Percentiles rank a stretch among this genome's conserved stretches.
Conservation (phyloP, 2,797 vertebrate species). For the Adelosebastes latens region DNA sequence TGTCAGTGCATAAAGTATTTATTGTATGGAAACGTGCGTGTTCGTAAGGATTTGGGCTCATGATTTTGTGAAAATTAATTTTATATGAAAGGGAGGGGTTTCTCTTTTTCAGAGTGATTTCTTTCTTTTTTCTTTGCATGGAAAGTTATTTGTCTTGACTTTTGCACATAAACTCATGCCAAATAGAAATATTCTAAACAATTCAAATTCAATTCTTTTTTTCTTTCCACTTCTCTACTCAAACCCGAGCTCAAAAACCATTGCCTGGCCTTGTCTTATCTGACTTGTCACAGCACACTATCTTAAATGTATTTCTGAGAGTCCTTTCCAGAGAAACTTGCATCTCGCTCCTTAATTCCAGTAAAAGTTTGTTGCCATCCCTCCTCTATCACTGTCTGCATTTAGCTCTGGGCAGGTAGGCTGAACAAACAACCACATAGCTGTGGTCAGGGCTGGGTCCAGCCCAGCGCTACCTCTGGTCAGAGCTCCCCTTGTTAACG, state of each 20-base stretch:
- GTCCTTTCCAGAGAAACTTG: conserved; percentile 9
- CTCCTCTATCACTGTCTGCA: conserved; percentile 54
- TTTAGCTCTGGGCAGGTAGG: conserved; percentile 64
- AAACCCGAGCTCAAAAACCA: not conserved
- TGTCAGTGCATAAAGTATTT: conserved; percentile 76
- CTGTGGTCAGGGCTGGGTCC: conserved; percentile 66
- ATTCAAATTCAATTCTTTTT: not conserved
- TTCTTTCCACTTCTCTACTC: not conserved
- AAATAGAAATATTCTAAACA: conserved; percentile 13
- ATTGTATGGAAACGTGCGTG: conserved; percentile 57
- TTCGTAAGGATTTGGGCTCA: conserved; percentile 9
- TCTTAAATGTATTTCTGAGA: not conserved
- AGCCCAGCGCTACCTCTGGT: conserved; percentile 43
- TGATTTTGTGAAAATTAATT: conserved; percentile 36
- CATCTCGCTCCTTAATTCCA: conserved; percentile 32
- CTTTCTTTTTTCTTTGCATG: not conserved
- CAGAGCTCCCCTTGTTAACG: conserved; percentile 74
- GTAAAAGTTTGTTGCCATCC: conserved; percentile 28
- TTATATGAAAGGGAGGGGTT: not conserved
- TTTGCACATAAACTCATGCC: conserved; percentile 48
- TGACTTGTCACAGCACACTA: not conserved
- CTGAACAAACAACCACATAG: conserved; percentile 78
- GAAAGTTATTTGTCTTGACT: conserved; percentile 29
- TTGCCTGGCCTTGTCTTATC: not conserved
- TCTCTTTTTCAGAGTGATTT: conserved; percentile 1